phyloP scores from a whole-genome alignment of 2,113 vertebrate genomes.

The Campylomormyrus tamandua region DNA sequence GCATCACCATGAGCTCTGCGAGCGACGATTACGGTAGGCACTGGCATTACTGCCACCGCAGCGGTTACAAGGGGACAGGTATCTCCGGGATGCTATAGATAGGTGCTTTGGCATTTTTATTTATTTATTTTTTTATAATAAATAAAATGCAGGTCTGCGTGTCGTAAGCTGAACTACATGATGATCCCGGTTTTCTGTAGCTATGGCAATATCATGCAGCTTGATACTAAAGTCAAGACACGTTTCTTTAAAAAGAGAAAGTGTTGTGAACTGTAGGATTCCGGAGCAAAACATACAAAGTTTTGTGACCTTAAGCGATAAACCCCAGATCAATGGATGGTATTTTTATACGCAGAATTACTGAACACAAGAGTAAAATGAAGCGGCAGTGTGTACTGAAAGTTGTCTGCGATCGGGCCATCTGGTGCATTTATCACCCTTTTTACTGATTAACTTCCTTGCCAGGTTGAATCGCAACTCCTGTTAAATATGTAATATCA shows the following conservation, averaged over 20 bases:
- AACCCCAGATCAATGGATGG: background rate
- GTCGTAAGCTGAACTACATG: background rate
- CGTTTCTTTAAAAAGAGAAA: background rate
- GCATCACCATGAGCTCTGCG: constrained; percentile 49
- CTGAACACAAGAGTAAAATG: background rate
- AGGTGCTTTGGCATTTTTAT: background rate
- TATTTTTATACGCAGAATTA: background rate
- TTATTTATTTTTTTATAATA: background rate
- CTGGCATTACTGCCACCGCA: background rate
- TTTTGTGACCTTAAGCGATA: background rate
- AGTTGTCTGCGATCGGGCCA: background rate
- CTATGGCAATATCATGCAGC: background rate
- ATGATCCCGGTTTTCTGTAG: background rate
- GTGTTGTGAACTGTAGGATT: background rate
- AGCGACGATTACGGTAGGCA: constrained; percentile 49
- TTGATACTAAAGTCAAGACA: background rate
- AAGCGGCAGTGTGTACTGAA: background rate
- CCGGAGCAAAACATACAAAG: background rate
- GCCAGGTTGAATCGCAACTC: background rate
- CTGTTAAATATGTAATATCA: background rate
- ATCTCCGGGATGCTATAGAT: background rate
- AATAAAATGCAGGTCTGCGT: background rate
- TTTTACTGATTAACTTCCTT: background rate
- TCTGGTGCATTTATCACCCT: background rate
- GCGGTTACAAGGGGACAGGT: background rate